A percentile compares a stretch with the other conserved stretches of the same genome.
Conservation (phyloP, 1,140 invertebrate species). For the Drosophila hydei region DNA sequence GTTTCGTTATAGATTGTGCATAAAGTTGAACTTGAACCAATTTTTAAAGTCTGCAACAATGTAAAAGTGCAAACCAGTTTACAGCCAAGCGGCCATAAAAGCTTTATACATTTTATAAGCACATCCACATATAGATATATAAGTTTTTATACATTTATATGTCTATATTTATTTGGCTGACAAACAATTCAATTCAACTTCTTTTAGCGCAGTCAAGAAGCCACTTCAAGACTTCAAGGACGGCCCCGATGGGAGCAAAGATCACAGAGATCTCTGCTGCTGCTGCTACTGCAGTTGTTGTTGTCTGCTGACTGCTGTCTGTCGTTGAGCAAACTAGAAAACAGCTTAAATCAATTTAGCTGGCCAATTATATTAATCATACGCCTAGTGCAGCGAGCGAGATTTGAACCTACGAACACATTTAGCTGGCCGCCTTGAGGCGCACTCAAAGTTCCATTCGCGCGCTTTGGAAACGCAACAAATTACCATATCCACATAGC, state of each 20-base stretch:
- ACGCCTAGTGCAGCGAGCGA: neutral
- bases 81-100: constrained; percentile 56
- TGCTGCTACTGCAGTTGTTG: neutral
- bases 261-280: constrained; percentile 8
- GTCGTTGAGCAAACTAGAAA: constrained; percentile 47
- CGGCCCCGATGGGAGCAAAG: constrained; percentile 33
- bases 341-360: constrained; percentile 54
- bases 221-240: constrained; percentile 56
- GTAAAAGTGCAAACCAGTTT: constrained; percentile 76
- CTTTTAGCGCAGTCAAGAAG: constrained; percentile 8
- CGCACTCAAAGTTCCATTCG: constrained; percentile 16
- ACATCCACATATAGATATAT: constrained; percentile 6
- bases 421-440: constrained; percentile 30
- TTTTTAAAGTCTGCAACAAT: constrained; percentile 57
- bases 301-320: neutral
- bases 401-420: no score
- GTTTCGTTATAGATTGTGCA: constrained; percentile 62
- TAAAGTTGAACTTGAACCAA: constrained; percentile 77
- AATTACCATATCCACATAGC: constrained; percentile 7
- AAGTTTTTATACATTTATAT: neutral
- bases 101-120: constrained; percentile 36
- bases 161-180: constrained; percentile 13
- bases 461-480: constrained; percentile 23
- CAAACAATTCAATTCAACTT: constrained; percentile 64
- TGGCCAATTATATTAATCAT: constrained; percentile 54